Evolutionary conservation across 2,888 invertebrate genomes (phyloP).

Genomic region (Epicampocera succincta): DNA sequence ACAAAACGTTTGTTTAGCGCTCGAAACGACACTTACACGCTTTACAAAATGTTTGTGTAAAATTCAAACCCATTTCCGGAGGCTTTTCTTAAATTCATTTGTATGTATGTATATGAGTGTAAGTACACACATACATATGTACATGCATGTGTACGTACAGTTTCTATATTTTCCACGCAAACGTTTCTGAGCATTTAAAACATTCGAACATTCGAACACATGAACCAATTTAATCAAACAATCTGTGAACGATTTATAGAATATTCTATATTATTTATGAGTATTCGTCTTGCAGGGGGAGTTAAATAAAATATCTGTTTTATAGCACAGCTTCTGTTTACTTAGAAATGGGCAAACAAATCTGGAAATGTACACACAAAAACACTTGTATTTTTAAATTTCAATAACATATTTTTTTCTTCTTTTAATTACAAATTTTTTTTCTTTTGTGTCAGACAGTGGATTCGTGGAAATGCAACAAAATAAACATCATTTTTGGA

Average conservation of each 20-base stretch:
- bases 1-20: too few relatives aligned
- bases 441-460: conserved; percentile 22
- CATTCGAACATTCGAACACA: conserved; percentile 10
- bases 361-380: background rate
- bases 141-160: background rate
- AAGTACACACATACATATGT: background rate
- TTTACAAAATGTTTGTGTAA: too few relatives aligned
- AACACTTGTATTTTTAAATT: conserved; percentile 26
- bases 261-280: conserved; percentile 44
- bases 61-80: too few relatives aligned
- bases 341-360: conserved; percentile 19
- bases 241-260: conserved; percentile 65
- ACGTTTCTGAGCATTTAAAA: conserved; percentile 35
- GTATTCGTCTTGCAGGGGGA: conserved; percentile 20
- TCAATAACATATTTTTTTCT: conserved; percentile 6
- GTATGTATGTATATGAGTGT: background rate
- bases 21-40: too few relatives aligned
- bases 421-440: conserved; percentile 15
- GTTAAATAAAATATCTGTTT: conserved; percentile 46
- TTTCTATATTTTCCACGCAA: conserved; percentile 10
- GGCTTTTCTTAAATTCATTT: too few relatives aligned
- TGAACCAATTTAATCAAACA: conserved; percentile 63
- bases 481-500: conserved; percentile 40
- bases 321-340: conserved; percentile 45
- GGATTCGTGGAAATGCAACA: conserved; percentile 30